Percentiles rank a stretch among this genome's conserved stretches.
phyloP scores from a whole-genome alignment of 1,140 invertebrate genomes.

The Lutraria rhynchaena region DNA sequence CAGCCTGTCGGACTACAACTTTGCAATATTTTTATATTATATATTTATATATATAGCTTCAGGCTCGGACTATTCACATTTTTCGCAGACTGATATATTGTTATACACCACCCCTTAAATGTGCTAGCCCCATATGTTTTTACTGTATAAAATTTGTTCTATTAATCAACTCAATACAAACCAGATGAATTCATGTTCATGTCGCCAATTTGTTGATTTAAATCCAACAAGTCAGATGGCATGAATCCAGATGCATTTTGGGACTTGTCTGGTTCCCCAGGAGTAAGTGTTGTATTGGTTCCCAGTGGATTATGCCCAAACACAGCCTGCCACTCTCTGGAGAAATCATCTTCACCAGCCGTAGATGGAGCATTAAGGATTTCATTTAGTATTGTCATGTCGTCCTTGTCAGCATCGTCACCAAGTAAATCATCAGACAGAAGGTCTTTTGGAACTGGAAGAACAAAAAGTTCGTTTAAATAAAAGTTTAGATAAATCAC shows the following conservation, averaged over 20 bases:
- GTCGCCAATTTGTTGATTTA: constrained; percentile 69
- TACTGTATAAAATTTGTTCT: no score
- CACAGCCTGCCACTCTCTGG: constrained; percentile 80
- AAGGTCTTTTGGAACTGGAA: constrained; percentile 77
- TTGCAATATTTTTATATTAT: no score
- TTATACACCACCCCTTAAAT: no score
- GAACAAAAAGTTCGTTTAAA: no score
- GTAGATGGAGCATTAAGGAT: constrained; percentile 81
- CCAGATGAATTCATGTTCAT: constrained; percentile 46
- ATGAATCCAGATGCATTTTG: constrained; percentile 78
- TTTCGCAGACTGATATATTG: no score
- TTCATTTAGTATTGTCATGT: constrained; percentile 83
- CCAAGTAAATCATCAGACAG: constrained; percentile 78
- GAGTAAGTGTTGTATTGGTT: constrained; percentile 61
- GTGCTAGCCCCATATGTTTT: no score
- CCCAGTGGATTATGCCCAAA: constrained; percentile 72
- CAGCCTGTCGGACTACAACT: no score
- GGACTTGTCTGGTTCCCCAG: constrained; percentile 70
- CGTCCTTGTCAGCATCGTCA: constrained; percentile 82
- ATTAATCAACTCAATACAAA: no score
- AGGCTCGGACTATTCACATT: no score
- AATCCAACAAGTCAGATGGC: constrained; percentile 83
- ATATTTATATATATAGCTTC: no score
- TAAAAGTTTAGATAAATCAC: no score
- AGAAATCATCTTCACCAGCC: constrained; percentile 79